phyloP scores from a whole-genome alignment of 2,797 vertebrate genomes.

The Notolabrus celidotus region DNA sequence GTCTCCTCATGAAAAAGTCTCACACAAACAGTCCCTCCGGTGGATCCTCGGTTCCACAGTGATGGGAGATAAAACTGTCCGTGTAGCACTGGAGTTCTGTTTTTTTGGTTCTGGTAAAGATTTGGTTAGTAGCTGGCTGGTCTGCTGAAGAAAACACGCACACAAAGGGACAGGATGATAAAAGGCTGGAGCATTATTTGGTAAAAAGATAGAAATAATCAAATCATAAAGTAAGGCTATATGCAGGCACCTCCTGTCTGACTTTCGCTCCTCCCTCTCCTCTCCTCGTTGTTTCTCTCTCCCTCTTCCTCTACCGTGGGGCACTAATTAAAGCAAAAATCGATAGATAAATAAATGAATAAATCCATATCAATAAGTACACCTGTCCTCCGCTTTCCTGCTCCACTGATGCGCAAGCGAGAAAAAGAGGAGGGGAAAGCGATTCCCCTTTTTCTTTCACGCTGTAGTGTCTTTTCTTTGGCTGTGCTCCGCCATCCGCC shows the following conservation, averaged over 20 bases:
- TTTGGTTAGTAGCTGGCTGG: slow-evolving; percentile 81
- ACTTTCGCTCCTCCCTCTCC: slow-evolving; percentile 79
- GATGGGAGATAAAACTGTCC: slow-evolving; percentile 40
- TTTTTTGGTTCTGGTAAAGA: slow-evolving; percentile 73
- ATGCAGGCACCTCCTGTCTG: slow-evolving; percentile 72
- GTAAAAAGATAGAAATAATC: slow-evolving; percentile 66
- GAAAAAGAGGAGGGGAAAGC: slow-evolving; percentile 54
- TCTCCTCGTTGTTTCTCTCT: slow-evolving; percentile 47
- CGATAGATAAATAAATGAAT: slow-evolving; percentile 81
- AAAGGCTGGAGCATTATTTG: slow-evolving; percentile 59
- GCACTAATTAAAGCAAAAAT: slow-evolving; percentile 82
- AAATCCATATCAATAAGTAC: slow-evolving; percentile 76
- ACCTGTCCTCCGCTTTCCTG: slow-evolving; percentile 54
- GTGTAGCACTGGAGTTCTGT: slow-evolving; percentile 47
- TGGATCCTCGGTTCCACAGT: slow-evolving; percentile 23
- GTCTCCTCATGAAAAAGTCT: slow-evolving; percentile 66
- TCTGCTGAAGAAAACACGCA: slow-evolving; percentile 52
- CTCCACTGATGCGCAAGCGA: slow-evolving; percentile 39
- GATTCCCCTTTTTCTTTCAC: slow-evolving; percentile 50
- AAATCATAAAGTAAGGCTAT: slow-evolving; percentile 77
- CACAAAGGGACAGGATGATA: slow-evolving; percentile 58
- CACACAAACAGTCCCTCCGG: slow-evolving; percentile 52
- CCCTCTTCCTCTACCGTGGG: slow-evolving; percentile 71
- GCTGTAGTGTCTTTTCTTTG: slow-evolving; percentile 74
- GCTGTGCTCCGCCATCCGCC: slow-evolving; percentile 82